Conservation (phyloP, 2,888 invertebrate species). For the Drosophila algonquin region DNA sequence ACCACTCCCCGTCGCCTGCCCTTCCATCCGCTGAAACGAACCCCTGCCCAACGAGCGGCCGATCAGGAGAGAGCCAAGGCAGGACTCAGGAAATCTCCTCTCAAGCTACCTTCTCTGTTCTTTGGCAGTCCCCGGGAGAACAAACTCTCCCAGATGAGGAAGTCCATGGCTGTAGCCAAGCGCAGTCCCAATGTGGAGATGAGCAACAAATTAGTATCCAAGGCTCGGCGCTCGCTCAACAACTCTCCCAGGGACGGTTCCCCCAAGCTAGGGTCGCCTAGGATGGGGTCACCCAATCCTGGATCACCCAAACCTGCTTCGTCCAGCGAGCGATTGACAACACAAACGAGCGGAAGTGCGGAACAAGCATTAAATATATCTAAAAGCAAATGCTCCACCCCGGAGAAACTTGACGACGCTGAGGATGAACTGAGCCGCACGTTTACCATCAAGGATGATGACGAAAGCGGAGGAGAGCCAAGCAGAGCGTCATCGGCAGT, state of each 20-base stretch:
- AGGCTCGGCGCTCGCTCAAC: constrained; percentile 64
- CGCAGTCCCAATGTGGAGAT: constrained; percentile 42
- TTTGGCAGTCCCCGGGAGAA: constrained; percentile 56
- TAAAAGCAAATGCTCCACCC: constrained; percentile 26
- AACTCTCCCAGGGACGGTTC: constrained; percentile 48
- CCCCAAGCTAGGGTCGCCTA: constrained; percentile 42
- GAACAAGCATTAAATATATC: constrained; percentile 2
- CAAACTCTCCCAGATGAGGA: constrained; percentile 58
- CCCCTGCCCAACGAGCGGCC: constrained; percentile 20
- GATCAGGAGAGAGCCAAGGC: neutral
- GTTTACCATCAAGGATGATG: constrained; percentile 59
- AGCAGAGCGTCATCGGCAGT: neutral
- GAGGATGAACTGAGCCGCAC: constrained; percentile 66
- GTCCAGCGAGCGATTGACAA: neutral
- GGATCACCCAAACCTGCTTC: constrained; percentile 39
- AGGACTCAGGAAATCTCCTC: constrained; percentile 41
- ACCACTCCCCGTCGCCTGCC: constrained; percentile 62
- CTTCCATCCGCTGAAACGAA: constrained; percentile 36
- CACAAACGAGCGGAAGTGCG: neutral
- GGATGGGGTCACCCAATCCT: constrained; percentile 22
- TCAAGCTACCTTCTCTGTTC: constrained; percentile 28
- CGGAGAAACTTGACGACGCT: constrained; percentile 16
- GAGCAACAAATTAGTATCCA: constrained; percentile 61
- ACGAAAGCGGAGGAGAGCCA: neutral
- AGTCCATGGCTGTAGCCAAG: constrained; percentile 54